Evolutionary conservation across 2,888 invertebrate genomes (phyloP).

Genomic region (Drosophila mayaguana): DNA sequence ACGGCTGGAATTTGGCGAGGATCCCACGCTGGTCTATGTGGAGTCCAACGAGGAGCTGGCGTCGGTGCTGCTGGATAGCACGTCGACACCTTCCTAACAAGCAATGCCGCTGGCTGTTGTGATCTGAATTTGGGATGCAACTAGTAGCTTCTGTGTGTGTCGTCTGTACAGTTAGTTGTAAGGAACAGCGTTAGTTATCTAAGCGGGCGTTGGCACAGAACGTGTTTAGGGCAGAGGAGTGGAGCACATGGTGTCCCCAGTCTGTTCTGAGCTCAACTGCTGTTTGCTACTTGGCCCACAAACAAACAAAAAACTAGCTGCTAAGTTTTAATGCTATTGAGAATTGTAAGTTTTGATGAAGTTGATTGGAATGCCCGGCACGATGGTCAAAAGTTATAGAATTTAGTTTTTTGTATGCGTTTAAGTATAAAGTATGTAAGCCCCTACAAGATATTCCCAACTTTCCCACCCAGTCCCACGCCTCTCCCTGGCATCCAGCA

Average conservation of each 20-base stretch:
- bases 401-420: slow-evolving; percentile 36
- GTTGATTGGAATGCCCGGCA: slow-evolving; percentile 54
- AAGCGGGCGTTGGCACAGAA: slow-evolving; percentile 23
- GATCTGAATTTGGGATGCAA: slow-evolving; percentile 41
- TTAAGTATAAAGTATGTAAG: slow-evolving; percentile 38
- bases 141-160: slow-evolving; percentile 30
- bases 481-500: slow-evolving; percentile 4
- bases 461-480: not conserved
- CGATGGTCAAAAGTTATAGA: slow-evolving; percentile 50
- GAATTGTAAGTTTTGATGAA: slow-evolving; percentile 45
- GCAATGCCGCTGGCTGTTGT: slow-evolving; percentile 51
- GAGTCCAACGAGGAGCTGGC: slow-evolving; percentile 71
- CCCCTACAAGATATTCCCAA: not conserved
- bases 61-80: slow-evolving; percentile 71
- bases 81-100: slow-evolving; percentile 74
- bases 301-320: slow-evolving; percentile 48
- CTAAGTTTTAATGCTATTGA: slow-evolving; percentile 56
- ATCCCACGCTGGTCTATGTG: slow-evolving; percentile 79
- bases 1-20: slow-evolving; percentile 78
- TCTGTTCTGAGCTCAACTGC: slow-evolving; percentile 8
- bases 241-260: slow-evolving; percentile 36
- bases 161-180: slow-evolving; percentile 72
- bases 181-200: slow-evolving; percentile 26
- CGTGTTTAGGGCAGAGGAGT: not conserved
- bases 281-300: slow-evolving; percentile 16